A percentile compares a stretch with the other conserved stretches of the same genome.
These are phyloP conservation scores for Rugalucina vietnamica DNA, from an alignment of 2,888 invertebrate species.

Conservation along the genomic window DNA sequence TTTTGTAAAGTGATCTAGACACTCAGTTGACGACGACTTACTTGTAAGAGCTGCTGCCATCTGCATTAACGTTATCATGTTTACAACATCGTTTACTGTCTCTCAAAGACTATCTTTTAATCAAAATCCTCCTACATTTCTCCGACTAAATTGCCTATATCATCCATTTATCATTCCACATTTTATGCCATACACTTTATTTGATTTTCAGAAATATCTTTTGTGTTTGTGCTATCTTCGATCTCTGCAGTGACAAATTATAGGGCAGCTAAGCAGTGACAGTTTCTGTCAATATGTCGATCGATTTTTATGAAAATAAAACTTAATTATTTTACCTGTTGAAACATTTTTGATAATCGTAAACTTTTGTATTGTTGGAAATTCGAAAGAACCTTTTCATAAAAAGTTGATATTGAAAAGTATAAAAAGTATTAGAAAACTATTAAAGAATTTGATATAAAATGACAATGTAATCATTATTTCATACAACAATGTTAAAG, in stretches of 20 bases:
- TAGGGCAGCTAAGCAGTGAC: not conserved
- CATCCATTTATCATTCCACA: not conserved
- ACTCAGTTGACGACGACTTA: constrained; percentile 27
- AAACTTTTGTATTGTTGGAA: not conserved
- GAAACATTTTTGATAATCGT: not conserved
- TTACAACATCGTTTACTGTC: not conserved
- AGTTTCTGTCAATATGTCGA: not conserved
- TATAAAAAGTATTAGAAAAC: not conserved
- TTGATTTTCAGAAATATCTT: not conserved
- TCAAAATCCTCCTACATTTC: not conserved
- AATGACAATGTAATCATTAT: not conserved
- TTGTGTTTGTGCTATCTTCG: not conserved
- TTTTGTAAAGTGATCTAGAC: too few species aligned
- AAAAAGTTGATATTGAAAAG: not conserved
- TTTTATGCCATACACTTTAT: not conserved
- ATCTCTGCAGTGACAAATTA: not conserved
- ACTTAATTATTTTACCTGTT: not conserved
- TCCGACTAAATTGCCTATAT: not conserved
- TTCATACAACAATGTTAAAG: not conserved
- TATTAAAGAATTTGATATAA: not conserved
- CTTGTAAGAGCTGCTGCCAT: constrained; percentile 56
- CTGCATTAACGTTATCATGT: constrained; percentile 59
- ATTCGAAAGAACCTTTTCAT: not conserved
- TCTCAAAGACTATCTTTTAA: not conserved
- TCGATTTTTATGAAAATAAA: not conserved